Conservation (phyloP, 1,140 invertebrate species). For the Caenorhabditis elegans region WBcel235 BX284602.5:6109501-6110000, state of each 20-base stretch:
- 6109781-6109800: conserved; percentile 60
- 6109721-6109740: conserved; percentile 61
- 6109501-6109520: background rate
- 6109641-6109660: conserved; percentile 47
- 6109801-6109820: conserved; percentile 62
- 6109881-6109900: conserved; percentile 60
- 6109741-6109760: conserved; percentile 65
- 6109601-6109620: too few relatives aligned
- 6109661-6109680: conserved; percentile 52
- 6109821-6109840: conserved; percentile 65
- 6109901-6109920: conserved; percentile 55
- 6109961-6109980: too few relatives aligned
- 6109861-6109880: conserved; percentile 62
- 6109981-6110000: too few relatives aligned
- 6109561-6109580: too few relatives aligned
- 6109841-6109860: conserved; percentile 61
- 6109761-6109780: conserved; percentile 61
- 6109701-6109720: conserved; percentile 57
- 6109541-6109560: too few relatives aligned
- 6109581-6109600: too few relatives aligned
- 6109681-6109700: conserved; percentile 63
- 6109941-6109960: background rate
- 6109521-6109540: too few relatives aligned
- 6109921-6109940: too few relatives aligned
- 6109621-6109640: too few relatives aligned